These are phyloP conservation scores for Vulpes lagopus DNA, from an alignment of 2,113 vertebrate species.

Conservation along the genomic window DNA sequence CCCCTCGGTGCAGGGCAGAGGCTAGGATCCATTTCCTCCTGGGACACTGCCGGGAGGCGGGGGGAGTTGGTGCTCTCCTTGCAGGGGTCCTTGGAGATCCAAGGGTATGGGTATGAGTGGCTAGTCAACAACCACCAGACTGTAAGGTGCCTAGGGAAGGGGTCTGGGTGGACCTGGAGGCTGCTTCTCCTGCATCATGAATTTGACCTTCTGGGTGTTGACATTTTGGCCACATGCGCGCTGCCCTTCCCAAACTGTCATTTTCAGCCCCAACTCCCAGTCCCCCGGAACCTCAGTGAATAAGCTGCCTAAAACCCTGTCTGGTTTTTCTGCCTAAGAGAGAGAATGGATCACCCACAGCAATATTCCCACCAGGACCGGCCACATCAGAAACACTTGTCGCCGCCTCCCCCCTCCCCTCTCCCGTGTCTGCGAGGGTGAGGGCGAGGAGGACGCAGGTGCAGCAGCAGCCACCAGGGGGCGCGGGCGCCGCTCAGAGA, in stretches of 20 bases:
- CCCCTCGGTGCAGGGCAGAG: neutral
- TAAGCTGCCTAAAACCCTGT: neutral
- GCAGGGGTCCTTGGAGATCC: neutral
- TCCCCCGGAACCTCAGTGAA: neutral
- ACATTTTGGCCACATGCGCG: neutral
- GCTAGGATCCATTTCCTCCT: neutral
- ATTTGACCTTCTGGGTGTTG: neutral
- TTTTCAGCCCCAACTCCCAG: neutral
- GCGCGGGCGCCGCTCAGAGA: neutral
- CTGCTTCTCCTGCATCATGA: neutral
- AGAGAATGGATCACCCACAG: neutral
- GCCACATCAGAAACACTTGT: neutral
- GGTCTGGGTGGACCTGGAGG: neutral
- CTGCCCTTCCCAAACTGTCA: neutral
- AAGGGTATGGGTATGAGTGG: neutral
- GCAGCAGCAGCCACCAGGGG: constrained; percentile 56
- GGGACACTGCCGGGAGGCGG: fast-evolving
- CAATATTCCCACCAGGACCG: neutral
- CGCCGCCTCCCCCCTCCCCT: too few relatives aligned
- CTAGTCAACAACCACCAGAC: neutral
- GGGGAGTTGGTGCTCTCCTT: neutral
- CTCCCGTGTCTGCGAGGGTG: fast-evolving
- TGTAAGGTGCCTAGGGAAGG: neutral
- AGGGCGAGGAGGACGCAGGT: neutral
- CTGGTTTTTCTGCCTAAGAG: neutral